Base-by-base conservation (phyloP, 2,113 vertebrate species). In the Chamaea fasciata region DNA sequence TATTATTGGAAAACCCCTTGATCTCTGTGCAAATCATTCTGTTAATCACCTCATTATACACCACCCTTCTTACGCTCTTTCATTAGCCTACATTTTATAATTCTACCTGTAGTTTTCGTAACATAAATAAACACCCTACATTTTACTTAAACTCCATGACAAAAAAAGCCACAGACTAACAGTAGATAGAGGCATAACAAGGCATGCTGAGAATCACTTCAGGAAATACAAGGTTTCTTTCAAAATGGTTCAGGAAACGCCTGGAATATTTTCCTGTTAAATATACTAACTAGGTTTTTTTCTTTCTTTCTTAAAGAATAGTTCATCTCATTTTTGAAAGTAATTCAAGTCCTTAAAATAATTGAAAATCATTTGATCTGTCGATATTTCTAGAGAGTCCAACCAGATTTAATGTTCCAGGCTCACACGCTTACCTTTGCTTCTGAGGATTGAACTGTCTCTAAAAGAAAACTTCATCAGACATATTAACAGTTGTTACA, bases 231-330 rank as follows among this genome's bases (percentile, higher is more conserved):
- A 14, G 15, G 1, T 74, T 91, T 80, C 30, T 26, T 28, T 65
- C 74, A 15, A 87, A 73, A 37, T 77, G 8, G 2, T 39, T 80
- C 18, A 55, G 21, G 33, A 64, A 15, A 14, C 26, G 5, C 21
- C 56, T 37, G 18, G 33, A 56, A 7, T 71, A 67, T 59, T 76
- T 79, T 68, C 23, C 24, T 50, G 4, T 56, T 47, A 2, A 4
- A 3, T 64, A 4, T 35, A 30, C 2, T 0, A 62, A 56, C 10
- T 26, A 27, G 0, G 0, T 0, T 27, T 17, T 8, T 69, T 76
- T 33, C 8, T 46, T 82, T 39, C 6, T 59, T 49, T 86, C 55
- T 59, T 80, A 46, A 68, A 42, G 13, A 82, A 41, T 16, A 42
- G 2, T 42, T 64, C 5, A 15, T 11, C 23, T 68, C 2, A 12